phyloP scores from a whole-genome alignment of 1,140 invertebrate genomes.

The Drosophila lowei region DNA sequence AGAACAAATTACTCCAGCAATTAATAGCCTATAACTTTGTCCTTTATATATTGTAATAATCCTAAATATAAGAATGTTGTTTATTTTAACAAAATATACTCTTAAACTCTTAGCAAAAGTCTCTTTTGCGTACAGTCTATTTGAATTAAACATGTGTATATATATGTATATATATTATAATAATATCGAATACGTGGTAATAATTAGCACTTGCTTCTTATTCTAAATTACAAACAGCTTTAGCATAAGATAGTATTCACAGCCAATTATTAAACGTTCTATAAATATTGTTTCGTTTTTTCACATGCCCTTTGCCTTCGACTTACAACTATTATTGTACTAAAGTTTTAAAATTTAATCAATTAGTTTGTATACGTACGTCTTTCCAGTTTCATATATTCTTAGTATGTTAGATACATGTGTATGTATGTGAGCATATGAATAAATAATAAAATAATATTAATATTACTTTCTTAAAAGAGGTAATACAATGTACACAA shows the following conservation, averaged over 20 bases:
- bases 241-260: slow-evolving; percentile 67
- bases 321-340: slow-evolving; percentile 62
- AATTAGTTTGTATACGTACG: not conserved
- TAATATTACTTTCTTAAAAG: no score
- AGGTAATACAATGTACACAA: no score
- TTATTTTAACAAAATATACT: slow-evolving; percentile 24
- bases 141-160: slow-evolving; percentile 11
- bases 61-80: no score
- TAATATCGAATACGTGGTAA: slow-evolving; percentile 2
- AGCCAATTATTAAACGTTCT: slow-evolving; percentile 68
- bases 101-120: slow-evolving; percentile 31
- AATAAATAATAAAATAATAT: no score
- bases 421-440: not conserved
- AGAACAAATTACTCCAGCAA: no score
- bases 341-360: slow-evolving; percentile 28
- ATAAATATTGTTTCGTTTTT: slow-evolving; percentile 36
- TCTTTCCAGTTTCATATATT: slow-evolving; percentile 2
- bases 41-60: not conserved
- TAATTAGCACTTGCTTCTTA: slow-evolving; percentile 20
- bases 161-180: slow-evolving; percentile 24
- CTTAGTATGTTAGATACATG: slow-evolving; percentile 5
- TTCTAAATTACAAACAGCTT: slow-evolving; percentile 41
- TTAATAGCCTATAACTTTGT: no score
- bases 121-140: slow-evolving; percentile 40
- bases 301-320: slow-evolving; percentile 31